Evolutionary conservation across 2,888 invertebrate species (phyloP), one percentile per base, ranked within the genome.

Genomic region (Petrolisthes manimaculis): DNA sequence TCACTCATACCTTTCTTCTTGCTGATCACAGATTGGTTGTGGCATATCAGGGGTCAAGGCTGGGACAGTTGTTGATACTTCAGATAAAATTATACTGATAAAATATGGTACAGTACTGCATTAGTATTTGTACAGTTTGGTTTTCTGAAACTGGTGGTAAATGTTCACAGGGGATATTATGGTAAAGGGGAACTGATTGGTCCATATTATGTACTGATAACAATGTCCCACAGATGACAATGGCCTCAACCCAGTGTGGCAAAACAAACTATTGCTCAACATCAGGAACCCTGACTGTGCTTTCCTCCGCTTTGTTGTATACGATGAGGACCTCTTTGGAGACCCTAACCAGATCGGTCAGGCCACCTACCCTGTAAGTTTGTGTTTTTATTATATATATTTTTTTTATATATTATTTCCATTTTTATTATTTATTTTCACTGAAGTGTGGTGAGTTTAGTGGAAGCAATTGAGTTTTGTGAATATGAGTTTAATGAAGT

Each of bases 291-390:
- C 98, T 0, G 95, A 96, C 85, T 94, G 97, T 92, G 97, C 98
- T 0, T 93, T 98, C 81, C 93, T 97, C 81, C 94, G 98, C 69
- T 98, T 99, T 93, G 94, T 96, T 74, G 97, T 98, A 0, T 96
- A 97, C 93, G 98, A 98, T 93, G 98, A 98, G 93, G 99, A 99
- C 93, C 97, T 98, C 94, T 99, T 99, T 93, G 98, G 98, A 0
- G 99, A 99, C 92, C 96, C 96, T 14, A 98, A 98, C 94, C 98
- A 99, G 93, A 96, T 90, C 99, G 99, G 99, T 0, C 99, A 99
- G 94, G 97, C 97, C 74, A 97, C 97, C 14, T 98, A 96, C 94
- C 98, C 99, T 21, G 89, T 91, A 55, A 89, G 89, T 37, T 3
- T 14, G 24, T n/a, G 61, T 61, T 24, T n/a, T 54, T 51, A 51